These are phyloP conservation scores for Strigamia transsilvanica DNA, from an alignment of 2,888 invertebrate genomes.

Conservation along the genomic window DNA sequence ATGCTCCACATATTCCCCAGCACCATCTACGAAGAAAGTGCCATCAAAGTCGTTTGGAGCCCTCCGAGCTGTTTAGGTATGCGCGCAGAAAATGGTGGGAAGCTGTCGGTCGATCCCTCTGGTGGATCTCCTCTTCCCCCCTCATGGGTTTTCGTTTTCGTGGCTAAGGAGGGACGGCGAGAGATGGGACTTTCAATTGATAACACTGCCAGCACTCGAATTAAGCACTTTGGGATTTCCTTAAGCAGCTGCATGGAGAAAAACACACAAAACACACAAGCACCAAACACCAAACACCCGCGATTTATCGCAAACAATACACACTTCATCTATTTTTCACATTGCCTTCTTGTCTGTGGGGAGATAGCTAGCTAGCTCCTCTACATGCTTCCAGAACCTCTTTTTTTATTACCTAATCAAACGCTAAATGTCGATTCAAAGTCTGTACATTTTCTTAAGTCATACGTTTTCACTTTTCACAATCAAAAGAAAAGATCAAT, in stretches of 20 bases:
- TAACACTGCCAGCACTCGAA: conserved; percentile 26
- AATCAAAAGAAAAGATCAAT: too few species aligned
- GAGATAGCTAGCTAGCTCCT: neutral
- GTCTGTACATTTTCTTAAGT: too few species aligned
- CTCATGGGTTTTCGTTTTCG: conserved; percentile 21
- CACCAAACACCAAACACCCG: neutral
- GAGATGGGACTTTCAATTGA: conserved; percentile 38
- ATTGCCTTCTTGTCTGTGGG: neutral
- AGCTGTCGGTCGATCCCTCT: conserved; percentile 30
- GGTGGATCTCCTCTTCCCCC: conserved; percentile 32
- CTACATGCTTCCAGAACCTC: neutral
- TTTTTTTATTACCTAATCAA: neutral
- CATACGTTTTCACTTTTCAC: too few species aligned
- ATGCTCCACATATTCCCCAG: conserved; percentile 39
- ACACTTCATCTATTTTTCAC: conserved; percentile 33
- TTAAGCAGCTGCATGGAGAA: neutral
- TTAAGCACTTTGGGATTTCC: conserved; percentile 42
- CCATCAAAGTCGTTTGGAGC: conserved; percentile 38
- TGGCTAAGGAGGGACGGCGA: neutral
- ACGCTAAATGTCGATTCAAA: neutral
- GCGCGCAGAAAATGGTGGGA: conserved; percentile 37
- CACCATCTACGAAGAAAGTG: conserved; percentile 32
- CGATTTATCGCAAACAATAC: neutral
- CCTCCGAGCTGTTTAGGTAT: conserved; percentile 38
- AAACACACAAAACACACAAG: neutral